Conservation (phyloP, 2,113 vertebrate species). For the Microtus oregoni region DNA sequence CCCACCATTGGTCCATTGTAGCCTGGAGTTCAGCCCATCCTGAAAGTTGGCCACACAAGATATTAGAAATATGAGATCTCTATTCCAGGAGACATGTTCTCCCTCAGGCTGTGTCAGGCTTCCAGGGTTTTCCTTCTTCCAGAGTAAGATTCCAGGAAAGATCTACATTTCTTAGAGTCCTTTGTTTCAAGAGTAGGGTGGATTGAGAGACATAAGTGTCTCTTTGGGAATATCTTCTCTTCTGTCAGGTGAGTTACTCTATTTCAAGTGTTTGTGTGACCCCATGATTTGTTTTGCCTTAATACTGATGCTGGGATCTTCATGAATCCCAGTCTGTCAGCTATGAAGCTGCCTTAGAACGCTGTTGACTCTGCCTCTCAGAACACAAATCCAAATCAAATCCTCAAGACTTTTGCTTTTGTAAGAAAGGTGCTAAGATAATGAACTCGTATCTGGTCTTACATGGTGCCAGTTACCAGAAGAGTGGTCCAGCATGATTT, state of each 20-base stretch:
- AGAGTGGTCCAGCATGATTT: not conserved
- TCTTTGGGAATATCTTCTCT: not conserved
- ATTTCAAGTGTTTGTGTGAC: not conserved
- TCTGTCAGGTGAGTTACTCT: not conserved
- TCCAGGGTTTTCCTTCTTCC: not conserved
- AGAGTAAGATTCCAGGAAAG: not conserved
- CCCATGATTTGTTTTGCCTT: not conserved
- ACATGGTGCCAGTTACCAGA: not conserved
- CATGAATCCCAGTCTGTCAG: not conserved
- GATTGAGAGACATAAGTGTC: not conserved
- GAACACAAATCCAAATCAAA: not conserved
- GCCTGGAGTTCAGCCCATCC: not conserved
- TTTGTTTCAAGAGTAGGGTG: not conserved
- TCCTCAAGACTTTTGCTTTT: not conserved
- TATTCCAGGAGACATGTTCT: not conserved
- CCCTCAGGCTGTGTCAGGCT: too few species aligned
- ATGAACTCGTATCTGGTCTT: not conserved
- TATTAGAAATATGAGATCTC: not conserved
- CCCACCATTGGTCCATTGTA: too few species aligned
- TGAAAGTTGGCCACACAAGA: not conserved
- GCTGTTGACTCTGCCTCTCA: not conserved
- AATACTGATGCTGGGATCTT: not conserved
- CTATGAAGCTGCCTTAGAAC: not conserved
- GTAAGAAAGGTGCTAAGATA: not conserved
- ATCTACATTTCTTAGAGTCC: too few species aligned